These are phyloP conservation scores for Aleiodes testaceus DNA, from an alignment of 2,888 invertebrate genomes.

Conservation along the genomic window DNA sequence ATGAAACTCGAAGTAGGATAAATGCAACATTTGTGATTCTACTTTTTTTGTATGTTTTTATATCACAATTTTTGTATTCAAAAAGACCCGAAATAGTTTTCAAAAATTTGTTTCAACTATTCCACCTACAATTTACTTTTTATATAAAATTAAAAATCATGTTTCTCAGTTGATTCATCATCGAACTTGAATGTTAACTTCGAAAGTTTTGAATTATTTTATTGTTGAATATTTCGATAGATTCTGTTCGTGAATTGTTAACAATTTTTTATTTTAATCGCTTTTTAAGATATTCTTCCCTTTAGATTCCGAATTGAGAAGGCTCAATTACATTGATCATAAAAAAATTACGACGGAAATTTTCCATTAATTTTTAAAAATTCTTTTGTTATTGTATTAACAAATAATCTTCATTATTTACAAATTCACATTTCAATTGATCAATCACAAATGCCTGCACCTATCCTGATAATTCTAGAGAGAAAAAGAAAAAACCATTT, in stretches of 20 bases:
- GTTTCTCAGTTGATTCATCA: not conserved
- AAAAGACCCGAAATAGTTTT: not conserved
- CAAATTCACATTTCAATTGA: not conserved
- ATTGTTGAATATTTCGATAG: not conserved
- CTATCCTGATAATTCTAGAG: constrained; percentile 2
- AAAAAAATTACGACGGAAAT: no score
- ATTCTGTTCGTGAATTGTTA: not conserved
- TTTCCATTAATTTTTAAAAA: not conserved
- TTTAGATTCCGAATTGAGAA: no score
- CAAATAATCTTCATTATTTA: not conserved
- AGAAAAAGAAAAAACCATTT: not conserved
- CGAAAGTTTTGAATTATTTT: not conserved
- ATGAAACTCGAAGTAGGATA: constrained; percentile 1
- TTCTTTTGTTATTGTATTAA: not conserved
- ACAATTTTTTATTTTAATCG: no score
- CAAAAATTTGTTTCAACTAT: not conserved
- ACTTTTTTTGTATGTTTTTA: not conserved
- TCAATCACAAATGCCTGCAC: constrained; percentile 26
- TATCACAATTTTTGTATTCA: constrained; percentile 17
- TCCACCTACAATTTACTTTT: not conserved
- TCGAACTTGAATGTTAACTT: not conserved
- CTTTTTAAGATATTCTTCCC: no score
- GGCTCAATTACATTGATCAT: no score
- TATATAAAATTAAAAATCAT: constrained; percentile 7
- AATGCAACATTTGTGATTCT: constrained; percentile 26